A percentile compares a stretch with the other conserved stretches of the same genome.
These are phyloP conservation scores for Fukomys damarensis DNA, from an alignment of 2,113 vertebrate genomes.

Conservation along the genomic window DNA sequence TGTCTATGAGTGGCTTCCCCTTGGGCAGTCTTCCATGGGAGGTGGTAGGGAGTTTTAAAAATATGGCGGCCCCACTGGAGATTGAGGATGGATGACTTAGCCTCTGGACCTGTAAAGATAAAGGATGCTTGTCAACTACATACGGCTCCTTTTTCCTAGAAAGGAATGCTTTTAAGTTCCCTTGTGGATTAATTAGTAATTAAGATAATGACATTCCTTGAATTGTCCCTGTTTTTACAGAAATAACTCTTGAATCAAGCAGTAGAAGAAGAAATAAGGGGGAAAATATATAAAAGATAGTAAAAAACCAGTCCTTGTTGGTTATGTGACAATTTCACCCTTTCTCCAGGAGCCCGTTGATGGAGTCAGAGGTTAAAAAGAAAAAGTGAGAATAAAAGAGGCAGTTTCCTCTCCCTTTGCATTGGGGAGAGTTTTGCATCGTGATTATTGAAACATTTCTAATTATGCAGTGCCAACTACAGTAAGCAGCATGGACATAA, in stretches of 20 bases:
- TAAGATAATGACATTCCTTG: conserved; percentile 21
- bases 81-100: background rate
- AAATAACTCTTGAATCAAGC: conserved; percentile 1
- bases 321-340: background rate
- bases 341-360: background rate
- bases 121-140: conserved; percentile 28
- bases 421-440: background rate
- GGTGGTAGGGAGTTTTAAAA: background rate
- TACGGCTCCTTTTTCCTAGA: conserved; percentile 1
- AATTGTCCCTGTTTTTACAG: conserved; percentile 25
- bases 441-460: background rate
- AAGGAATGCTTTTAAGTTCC: conserved; percentile 67
- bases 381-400: background rate
- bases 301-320: background rate
- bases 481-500: background rate
- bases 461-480: background rate
- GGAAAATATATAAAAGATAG: background rate
- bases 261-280: background rate
- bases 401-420: background rate
- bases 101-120: conserved; percentile 40
- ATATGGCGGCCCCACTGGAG: background rate
- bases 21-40: background rate
- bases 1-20: background rate
- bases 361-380: background rate
- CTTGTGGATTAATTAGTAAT: conserved; percentile 68